Conservation (phyloP, 2,888 invertebrate genomes). For the Dasypolia templi region DNA sequence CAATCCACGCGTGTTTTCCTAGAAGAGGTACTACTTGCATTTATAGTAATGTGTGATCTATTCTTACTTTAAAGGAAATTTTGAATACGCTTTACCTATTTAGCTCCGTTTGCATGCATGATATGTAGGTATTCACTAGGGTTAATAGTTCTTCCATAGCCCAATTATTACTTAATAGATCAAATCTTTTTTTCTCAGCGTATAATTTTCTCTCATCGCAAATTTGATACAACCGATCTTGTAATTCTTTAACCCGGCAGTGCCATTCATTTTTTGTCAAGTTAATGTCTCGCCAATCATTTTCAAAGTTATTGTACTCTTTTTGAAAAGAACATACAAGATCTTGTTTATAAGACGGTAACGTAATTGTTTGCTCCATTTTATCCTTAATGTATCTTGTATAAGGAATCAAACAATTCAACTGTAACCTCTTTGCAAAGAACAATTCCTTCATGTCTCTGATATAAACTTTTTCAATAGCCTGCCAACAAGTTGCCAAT, state of each 20-base stretch:
- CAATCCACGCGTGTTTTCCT: not conserved
- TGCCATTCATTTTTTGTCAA: conserved; percentile 92
- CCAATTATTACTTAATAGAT: conserved; percentile 91
- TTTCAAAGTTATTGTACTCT: conserved; percentile 91
- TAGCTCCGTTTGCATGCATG: conserved; percentile 91
- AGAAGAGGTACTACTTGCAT: not conserved
- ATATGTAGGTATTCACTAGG: conserved; percentile 89
- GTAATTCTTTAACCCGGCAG: conserved; percentile 88
- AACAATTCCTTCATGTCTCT: conserved; percentile 90
- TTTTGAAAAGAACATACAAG: conserved; percentile 90
- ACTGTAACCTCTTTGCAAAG: conserved; percentile 89
- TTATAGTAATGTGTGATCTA: not conserved
- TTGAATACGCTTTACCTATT: conserved; percentile 87
- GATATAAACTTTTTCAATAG: conserved; percentile 87
- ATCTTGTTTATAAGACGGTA: conserved; percentile 91
- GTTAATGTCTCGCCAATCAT: conserved; percentile 89
- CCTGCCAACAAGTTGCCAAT: conserved; percentile 89
- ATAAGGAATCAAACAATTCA: conserved; percentile 90
- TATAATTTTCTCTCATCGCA: conserved; percentile 90
- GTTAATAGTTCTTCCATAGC: conserved; percentile 88
- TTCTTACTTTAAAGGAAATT: not conserved
- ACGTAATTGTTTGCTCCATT: conserved; percentile 88
- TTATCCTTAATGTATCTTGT: conserved; percentile 88
- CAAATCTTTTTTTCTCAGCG: conserved; percentile 88
- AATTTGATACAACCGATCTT: conserved; percentile 88